Evolutionary conservation across 2,797 vertebrate genomes (phyloP), one percentile per base, ranked within the genome.

Genomic region (Apogon hyalosoma): DNA sequence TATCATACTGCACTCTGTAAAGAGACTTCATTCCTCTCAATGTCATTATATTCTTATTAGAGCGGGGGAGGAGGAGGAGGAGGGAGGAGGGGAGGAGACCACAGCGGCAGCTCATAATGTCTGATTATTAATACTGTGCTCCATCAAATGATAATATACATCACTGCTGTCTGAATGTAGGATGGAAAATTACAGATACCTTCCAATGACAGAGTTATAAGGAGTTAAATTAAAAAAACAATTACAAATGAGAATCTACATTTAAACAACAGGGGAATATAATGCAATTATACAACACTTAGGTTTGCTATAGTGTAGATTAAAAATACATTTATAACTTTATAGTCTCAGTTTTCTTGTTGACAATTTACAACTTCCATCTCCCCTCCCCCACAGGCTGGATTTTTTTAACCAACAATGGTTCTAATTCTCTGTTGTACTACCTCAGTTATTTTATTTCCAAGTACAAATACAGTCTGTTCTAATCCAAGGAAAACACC

Each of bases 11-110:
- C 63, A 46, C 63, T 60, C 56, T 41, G 51, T 69, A 56, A 84
- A 67, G 74, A 82, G 70, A 76, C 63, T 72, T 73, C 16, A 73
- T 76, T 59, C 75, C 48, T 51, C 62, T 62, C 36, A 63, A 58
- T 58, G 67, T 79, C 79, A 75, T 89, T 80, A 77, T 14, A 73
- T 41, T 53, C 73, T 75, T 67, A 88, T 86, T 68, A 80, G 41
- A 54, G 42, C 14, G 62, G 55, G 57, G 67, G 51, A 52, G 48
- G 65, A 56, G 21, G 21, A 24, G 21, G 21, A 24, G 21, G 47
- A 52, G 45, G 5, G 31, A 50, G 24, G 55, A 43, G 51, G 21
- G 18, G 11, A 19, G 49, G 42, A 58, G 78, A 40, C 41, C 11
- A 43, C 36, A 57, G 57, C 15, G 38, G 54, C 11, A 38, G 18